These are phyloP conservation scores for Thera britannica DNA, from an alignment of 2,888 invertebrate genomes.

Conservation along the genomic window DNA sequence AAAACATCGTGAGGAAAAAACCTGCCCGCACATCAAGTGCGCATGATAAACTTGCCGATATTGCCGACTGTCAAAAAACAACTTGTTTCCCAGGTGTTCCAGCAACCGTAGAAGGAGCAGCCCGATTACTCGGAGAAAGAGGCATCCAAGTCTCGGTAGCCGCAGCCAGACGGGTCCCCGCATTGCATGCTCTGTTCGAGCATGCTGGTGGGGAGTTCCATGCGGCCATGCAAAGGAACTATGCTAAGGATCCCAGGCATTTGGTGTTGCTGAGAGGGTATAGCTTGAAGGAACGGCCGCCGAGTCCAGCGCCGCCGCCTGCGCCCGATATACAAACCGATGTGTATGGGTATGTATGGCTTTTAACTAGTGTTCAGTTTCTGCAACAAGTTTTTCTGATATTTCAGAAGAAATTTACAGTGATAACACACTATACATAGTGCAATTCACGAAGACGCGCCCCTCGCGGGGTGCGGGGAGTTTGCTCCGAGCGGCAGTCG, in stretches of 20 bases:
- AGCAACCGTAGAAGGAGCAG: slow-evolving; percentile 92
- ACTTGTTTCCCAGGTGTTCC: slow-evolving; percentile 54
- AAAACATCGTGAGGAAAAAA: no score
- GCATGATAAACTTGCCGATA: no score
- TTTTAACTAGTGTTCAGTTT: not conserved
- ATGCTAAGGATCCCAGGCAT: slow-evolving; percentile 94
- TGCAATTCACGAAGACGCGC: no score
- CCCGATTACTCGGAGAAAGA: slow-evolving; percentile 90
- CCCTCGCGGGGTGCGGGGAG: no score
- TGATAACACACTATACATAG: no score
- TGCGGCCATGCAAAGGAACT: slow-evolving; percentile 93
- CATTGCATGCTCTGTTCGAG: slow-evolving; percentile 94
- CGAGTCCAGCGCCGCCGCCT: slow-evolving; percentile 86
- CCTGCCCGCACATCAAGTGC: no score
- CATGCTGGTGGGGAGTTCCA: slow-evolving; percentile 94
- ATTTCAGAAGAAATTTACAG: no score
- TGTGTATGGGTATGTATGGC: slow-evolving; percentile 63
- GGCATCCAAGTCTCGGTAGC: slow-evolving; percentile 94
- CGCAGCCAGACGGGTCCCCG: slow-evolving; percentile 94
- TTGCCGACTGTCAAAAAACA: not conserved
- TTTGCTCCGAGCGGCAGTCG: no score
- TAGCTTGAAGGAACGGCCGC: slow-evolving; percentile 87
- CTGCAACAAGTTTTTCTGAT: not conserved
- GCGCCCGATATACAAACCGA: slow-evolving; percentile 75
- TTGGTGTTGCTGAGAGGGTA: slow-evolving; percentile 91